Percentiles rank a stretch among this genome's conserved stretches.
phyloP scores from a whole-genome alignment of 30 jellyfish, hydroid and myxozoan species.

The Pelagia noctiluca region DNA sequence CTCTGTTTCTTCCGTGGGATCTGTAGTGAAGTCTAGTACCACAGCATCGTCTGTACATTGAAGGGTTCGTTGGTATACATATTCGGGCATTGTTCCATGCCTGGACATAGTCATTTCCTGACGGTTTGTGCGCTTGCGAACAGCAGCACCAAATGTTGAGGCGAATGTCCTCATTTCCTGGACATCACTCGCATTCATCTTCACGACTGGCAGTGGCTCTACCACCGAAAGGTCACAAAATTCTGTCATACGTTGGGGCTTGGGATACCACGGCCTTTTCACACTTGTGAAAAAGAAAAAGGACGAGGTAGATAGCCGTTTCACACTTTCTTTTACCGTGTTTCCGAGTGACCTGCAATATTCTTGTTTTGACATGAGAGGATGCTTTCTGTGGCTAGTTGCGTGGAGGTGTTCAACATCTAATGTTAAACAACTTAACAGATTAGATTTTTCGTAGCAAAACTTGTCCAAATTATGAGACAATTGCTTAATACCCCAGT shows the following conservation, averaged over 20 bases:
- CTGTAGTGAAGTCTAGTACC: constrained; percentile 18
- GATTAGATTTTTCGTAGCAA: constrained; percentile 12
- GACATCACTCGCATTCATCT: constrained; percentile 36
- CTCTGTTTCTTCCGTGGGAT: constrained; percentile 7
- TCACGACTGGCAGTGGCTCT: constrained; percentile 52
- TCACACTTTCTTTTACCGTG: constrained; percentile 46
- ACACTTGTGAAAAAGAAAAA: constrained; percentile 25
- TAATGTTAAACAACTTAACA: constrained; percentile 27
- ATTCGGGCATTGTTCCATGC: constrained; percentile 38
- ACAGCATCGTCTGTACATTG: constrained; percentile 38
- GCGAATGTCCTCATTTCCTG: constrained; percentile 54
- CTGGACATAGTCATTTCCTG: constrained; percentile 45
- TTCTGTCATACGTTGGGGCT: constrained; percentile 52
- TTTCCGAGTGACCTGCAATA: constrained; percentile 35
- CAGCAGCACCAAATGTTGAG: constrained; percentile 57
- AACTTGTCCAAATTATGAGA: constrained; percentile 25
- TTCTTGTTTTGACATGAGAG: constrained; percentile 32
- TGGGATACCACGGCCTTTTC: constrained; percentile 51
- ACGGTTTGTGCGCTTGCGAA: constrained; percentile 50
- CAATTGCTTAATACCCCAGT: constrained; percentile 43
- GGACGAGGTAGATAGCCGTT: constrained; percentile 46
- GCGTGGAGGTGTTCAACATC: constrained; percentile 43
- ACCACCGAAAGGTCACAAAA: constrained; percentile 47
- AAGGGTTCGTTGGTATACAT: constrained; percentile 25
- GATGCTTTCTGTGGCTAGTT: constrained; percentile 42